Evolutionary conservation across 2,113 vertebrate genomes (phyloP).

Genomic region (Cichladusa arquata): DNA sequence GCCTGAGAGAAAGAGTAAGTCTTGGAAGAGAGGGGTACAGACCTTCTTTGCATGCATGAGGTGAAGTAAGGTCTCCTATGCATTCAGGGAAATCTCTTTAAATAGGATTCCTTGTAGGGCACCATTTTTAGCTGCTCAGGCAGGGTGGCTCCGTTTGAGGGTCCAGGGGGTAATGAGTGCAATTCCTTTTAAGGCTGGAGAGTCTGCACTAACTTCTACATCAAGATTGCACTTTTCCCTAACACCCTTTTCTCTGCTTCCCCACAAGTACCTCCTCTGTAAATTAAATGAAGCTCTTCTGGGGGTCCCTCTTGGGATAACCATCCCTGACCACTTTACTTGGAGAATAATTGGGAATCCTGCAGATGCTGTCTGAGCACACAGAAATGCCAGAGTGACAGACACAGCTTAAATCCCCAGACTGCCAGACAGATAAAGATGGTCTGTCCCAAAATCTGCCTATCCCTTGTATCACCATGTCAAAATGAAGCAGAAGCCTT

Average conservation of each 20-base stretch:
- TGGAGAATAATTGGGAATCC: background rate
- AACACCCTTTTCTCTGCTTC: background rate
- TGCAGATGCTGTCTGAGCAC: constrained; percentile 13
- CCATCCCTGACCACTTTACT: background rate
- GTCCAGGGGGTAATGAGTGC: background rate
- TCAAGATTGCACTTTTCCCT: background rate
- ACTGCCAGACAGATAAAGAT: constrained; percentile 51
- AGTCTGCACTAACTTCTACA: background rate
- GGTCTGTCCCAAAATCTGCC: constrained; percentile 62
- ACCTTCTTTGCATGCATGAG: background rate
- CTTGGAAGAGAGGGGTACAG: background rate
- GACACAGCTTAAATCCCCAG: constrained; percentile 47
- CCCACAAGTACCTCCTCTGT: background rate
- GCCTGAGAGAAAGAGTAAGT: background rate
- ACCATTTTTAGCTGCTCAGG: background rate
- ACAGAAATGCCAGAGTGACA: constrained; percentile 18
- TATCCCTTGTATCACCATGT: constrained; percentile 60
- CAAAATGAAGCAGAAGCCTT: constrained; percentile 71
- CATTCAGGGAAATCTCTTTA: background rate
- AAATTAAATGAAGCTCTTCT: background rate
- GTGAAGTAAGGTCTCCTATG: rapidly evolving
- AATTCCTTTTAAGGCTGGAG: background rate
- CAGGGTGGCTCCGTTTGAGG: background rate
- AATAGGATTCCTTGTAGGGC: background rate
- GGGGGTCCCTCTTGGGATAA: background rate